A percentile compares a stretch with the other conserved stretches of the same genome.
Evolutionary conservation across 2,113 vertebrate genomes (phyloP).

Genomic region (Acanthochromis polyacanthus): DNA sequence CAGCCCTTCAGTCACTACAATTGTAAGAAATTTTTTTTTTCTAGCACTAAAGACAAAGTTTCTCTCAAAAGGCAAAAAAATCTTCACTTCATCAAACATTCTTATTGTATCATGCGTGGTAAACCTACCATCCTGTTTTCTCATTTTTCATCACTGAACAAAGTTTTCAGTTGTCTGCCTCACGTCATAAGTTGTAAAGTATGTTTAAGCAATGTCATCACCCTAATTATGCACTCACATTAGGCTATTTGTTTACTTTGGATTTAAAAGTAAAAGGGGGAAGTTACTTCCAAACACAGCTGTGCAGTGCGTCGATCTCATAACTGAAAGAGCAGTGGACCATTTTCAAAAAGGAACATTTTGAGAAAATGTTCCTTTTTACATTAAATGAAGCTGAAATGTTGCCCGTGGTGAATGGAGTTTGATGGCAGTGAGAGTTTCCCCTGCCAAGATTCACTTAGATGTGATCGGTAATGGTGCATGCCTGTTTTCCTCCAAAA

Average conservation of each 20-base stretch:
- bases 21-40: not conserved
- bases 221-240: not conserved
- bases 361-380: conserved; percentile 29
- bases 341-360: not conserved
- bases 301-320: not conserved
- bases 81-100: conserved; percentile 4
- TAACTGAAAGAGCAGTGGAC: not conserved
- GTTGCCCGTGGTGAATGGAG: conserved; percentile 12
- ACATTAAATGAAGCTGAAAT: conserved; percentile 29
- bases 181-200: conserved; percentile 4
- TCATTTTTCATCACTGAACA: conserved; percentile 9
- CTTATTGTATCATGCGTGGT: not conserved
- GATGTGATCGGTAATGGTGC: conserved; percentile 41
- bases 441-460: conserved; percentile 42
- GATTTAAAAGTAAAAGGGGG: conserved; percentile 10
- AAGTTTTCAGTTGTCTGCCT: not conserved
- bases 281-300: not conserved
- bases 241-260: conserved; percentile 10
- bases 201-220: not conserved
- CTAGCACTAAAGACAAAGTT: not conserved
- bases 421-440: conserved; percentile 26
- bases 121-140: not conserved
- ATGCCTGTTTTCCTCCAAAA: conserved; percentile 27
- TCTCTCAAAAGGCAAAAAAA: not conserved
- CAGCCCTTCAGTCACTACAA: not conserved